Evolutionary conservation across 2,113 vertebrate genomes (phyloP), one percentile per base, ranked within the genome.

Genomic region (Megaptera novaeangliae): DNA sequence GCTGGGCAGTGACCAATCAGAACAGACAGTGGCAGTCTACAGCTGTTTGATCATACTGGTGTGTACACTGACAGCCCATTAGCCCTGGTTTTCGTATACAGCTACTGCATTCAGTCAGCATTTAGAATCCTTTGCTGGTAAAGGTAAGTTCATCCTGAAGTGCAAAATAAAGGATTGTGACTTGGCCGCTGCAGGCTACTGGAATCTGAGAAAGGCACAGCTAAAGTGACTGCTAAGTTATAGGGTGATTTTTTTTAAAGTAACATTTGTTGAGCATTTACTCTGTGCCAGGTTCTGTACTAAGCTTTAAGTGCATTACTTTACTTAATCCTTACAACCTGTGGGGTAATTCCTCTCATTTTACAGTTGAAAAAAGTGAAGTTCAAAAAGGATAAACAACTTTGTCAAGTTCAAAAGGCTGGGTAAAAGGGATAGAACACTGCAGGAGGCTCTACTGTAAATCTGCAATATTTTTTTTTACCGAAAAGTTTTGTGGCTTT

Each of bases 401-500:
- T 91, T 97, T 84, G 68, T 90, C 61, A 96, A 82, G 68, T 63
- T 90, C 59, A 57, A 81, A 46, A 71, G n/a, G 29, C 39, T 68
- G 49, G 57, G 57, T 94, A 74, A 86, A 87, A 94, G 36, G 21
- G 57, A 41, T 2, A 85, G 55, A 61, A 61, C n/a, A 46, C 10
- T 23, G 3, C 25, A 23, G 25, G 39, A 64, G 5, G 29, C 23
- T 39, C 59, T 83, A 3, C 0, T 72, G n/a, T 78, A 87, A 57
- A 52, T 59, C 68, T 72, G 66, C 34, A 86, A 34, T 36, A 36
- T 36, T 25, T 5, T 80, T 75, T 49, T 20, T 18, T 20, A 64
- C 31, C 7, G 4, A 69, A 52, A 72, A 46, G 10, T 36, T 75
- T 23, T 78, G 55, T n/a, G 36, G 61, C n/a, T 91, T 25, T 88